A percentile compares a stretch with the other conserved stretches of the same genome.
Evolutionary conservation across 2,113 vertebrate genomes (phyloP).

Genomic region (Leucoraja erinaceus): DNA sequence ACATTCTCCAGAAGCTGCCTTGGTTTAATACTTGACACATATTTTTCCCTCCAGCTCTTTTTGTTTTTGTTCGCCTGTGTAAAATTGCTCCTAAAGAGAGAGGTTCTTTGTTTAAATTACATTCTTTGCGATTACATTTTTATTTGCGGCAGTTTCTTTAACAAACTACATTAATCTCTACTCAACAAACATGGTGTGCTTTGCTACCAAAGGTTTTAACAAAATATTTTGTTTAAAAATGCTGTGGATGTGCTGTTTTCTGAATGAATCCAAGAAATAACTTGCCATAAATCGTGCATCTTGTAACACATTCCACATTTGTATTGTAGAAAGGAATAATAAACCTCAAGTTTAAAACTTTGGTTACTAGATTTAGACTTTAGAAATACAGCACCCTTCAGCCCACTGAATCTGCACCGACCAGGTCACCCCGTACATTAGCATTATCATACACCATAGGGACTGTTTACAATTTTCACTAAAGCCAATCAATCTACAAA

Average conservation of each 20-base stretch:
- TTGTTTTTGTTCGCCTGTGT: not conserved
- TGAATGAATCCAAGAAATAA: not conserved
- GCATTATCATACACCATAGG: too few species aligned
- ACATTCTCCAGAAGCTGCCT: not conserved
- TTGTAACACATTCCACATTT: not conserved
- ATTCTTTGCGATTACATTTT: not conserved
- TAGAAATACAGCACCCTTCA: too few species aligned
- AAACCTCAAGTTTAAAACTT: not conserved
- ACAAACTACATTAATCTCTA: not conserved
- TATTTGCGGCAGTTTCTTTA: not conserved
- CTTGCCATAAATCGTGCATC: not conserved
- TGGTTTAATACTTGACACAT: not conserved
- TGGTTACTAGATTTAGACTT: not conserved
- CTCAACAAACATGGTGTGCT: not conserved
- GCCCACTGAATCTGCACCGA: too few species aligned
- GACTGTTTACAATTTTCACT: too few species aligned
- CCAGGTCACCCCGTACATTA: too few species aligned
- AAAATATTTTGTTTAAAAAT: constrained; percentile 6
- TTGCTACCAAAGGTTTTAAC: constrained; percentile 5
- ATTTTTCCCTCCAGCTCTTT: not conserved
- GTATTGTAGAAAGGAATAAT: not conserved
- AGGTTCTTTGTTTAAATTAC: not conserved
- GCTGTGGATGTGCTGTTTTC: not conserved
- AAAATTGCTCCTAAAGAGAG: not conserved
- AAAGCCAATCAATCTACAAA: too few species aligned